Evolutionary conservation across 2,113 vertebrate species (phyloP).

Genomic region (Prietella phreatophila): DNA sequence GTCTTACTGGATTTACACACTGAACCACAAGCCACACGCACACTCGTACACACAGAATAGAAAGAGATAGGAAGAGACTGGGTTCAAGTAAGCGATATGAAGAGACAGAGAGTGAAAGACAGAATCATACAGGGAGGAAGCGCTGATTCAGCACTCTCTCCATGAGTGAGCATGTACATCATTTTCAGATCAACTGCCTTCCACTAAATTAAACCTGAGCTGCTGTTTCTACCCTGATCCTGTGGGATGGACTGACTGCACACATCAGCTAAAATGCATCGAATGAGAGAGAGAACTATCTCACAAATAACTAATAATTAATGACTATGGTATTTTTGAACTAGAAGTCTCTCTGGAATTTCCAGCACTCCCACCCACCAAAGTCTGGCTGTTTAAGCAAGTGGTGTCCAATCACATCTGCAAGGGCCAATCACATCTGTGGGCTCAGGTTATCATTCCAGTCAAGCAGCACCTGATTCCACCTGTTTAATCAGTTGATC

Average conservation of each 20-base stretch:
- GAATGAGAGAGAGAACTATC: not conserved
- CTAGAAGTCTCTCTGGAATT: not conserved
- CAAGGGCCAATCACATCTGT: too few species aligned
- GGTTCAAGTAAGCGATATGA: not conserved
- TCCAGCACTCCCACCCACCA: not conserved
- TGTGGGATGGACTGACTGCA: not conserved
- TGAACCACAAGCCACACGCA: conserved; percentile 28
- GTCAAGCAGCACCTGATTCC: too few species aligned
- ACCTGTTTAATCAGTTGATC: too few species aligned
- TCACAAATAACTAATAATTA: not conserved
- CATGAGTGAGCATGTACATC: not conserved
- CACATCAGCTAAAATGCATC: not conserved
- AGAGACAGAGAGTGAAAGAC: not conserved
- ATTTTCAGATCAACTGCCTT: not conserved
- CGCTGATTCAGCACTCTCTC: conserved; percentile 1
- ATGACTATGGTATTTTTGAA: not conserved
- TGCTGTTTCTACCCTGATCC: not conserved
- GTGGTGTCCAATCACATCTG: too few species aligned
- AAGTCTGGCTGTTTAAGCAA: too few species aligned
- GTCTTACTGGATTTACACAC: conserved; percentile 4
- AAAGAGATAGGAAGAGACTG: not conserved
- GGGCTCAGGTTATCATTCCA: too few species aligned
- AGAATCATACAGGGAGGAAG: not conserved
- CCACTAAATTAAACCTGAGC: not conserved
- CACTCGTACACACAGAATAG: not conserved